Conservation (phyloP, 2,113 vertebrate species). For the Chascanopsetta lugubris region DNA sequence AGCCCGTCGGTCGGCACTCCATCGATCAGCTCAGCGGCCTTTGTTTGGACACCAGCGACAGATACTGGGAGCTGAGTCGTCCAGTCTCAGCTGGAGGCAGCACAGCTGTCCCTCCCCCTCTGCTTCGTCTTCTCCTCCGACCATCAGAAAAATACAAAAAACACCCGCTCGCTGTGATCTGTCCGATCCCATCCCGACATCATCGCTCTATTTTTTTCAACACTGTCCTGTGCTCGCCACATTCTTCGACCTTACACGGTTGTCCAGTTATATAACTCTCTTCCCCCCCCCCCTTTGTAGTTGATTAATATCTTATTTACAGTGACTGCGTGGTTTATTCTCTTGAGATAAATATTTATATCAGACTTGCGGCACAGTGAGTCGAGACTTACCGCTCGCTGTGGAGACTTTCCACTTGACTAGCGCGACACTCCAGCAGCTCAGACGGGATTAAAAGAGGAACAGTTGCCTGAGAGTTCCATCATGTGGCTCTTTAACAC, state of each 20-base stretch:
- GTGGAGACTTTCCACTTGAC: background rate
- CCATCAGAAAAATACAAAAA: constrained; percentile 70
- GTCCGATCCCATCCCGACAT: constrained; percentile 37
- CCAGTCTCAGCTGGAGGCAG: constrained; percentile 56
- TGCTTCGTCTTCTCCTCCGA: constrained; percentile 21
- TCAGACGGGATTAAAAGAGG: constrained; percentile 51
- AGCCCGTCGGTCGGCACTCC: constrained; percentile 32
- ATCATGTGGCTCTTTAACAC: constrained; percentile 48
- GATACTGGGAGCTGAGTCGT: constrained; percentile 52
- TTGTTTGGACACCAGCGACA: constrained; percentile 69
- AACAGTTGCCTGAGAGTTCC: constrained; percentile 76
- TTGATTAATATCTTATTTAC: too few relatives aligned
- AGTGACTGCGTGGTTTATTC: too few relatives aligned
- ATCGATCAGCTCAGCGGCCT: constrained; percentile 64
- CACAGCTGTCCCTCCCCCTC: constrained; percentile 28
- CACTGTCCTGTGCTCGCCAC: background rate
- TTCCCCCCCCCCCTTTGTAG: too few relatives aligned
- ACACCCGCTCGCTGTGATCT: constrained; percentile 66
- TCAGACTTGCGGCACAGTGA: too few relatives aligned
- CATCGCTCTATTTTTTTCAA: constrained; percentile 7
- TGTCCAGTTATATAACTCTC: background rate
- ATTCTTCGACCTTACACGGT: background rate
- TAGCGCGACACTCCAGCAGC: constrained; percentile 44
- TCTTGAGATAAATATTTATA: too few relatives aligned
- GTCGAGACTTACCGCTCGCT: too few relatives aligned